Base-by-base conservation (phyloP, 2,888 invertebrate genomes). In the Syritta pipiens region DNA sequence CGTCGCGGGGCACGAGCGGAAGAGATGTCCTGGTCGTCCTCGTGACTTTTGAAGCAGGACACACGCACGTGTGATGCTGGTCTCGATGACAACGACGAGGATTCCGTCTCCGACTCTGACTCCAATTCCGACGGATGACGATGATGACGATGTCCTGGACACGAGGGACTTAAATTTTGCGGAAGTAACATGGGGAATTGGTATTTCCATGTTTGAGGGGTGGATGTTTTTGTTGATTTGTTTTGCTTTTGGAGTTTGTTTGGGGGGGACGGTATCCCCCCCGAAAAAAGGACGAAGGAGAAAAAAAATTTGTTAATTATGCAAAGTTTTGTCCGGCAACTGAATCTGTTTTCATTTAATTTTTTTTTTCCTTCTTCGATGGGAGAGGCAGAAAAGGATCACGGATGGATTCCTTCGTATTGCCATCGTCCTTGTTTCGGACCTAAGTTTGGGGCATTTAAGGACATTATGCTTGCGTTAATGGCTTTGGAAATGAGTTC, bases 171-270 rank as follows among this genome's bases (percentile, higher is more conserved):
- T 86, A 84, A 87, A 87, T 87, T 86, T 86, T 85, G 84, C 84
- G 86, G 85, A 87, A 87, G 84, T 86, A 87, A 87, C 83, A 84
- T 84, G 84, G 85, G 83, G 85, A 86, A 86, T 86, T 84, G 84
- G 84, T 82, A 82, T 82, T 82, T 71, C 46, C n/a, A n/a, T 65
- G 63, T 65, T 72, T 72, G 59, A n/a, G 22, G 22, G 37, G 2
- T 19, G 24, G 17, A 14, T 20, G 40, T 53, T 59, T 49, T 17
- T 53, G 53, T 55, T 62, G 55, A 55, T 75, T 75, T 60, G 53
- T 40, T 48, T 40, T 55, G 22, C 28, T 40, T 24, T 32, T 5
- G 26, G 10, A 40, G n/a, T 19, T 37, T 19, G 4, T 12, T 24
- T 44, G 10, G 22, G 19, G 44, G 30, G 49, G 51, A 63, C 19